A percentile compares a stretch with the other conserved stretches of the same genome.
Evolutionary conservation across 2,113 vertebrate genomes (phyloP).

Genomic region (Melierax canorus): DNA sequence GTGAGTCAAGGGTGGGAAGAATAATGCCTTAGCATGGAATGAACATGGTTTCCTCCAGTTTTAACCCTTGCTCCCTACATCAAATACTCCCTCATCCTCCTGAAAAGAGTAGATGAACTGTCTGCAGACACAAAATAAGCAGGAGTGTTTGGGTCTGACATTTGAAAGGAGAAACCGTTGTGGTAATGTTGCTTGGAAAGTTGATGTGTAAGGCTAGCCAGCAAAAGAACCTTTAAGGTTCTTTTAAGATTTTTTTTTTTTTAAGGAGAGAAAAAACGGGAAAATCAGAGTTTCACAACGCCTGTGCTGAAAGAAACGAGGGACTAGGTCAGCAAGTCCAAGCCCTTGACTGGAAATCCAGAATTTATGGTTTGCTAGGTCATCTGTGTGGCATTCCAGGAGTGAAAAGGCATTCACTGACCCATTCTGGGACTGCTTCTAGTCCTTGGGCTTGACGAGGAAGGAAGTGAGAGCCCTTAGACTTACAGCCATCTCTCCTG

Average conservation of each 20-base stretch:
- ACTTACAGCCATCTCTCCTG: not conserved
- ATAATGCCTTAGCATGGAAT: not conserved
- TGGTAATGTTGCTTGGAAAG: not conserved
- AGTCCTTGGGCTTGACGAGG: not conserved
- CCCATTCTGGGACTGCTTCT: not conserved
- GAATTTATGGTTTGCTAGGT: not conserved
- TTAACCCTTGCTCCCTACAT: not conserved
- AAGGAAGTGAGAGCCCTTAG: not conserved
- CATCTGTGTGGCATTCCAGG: not conserved
- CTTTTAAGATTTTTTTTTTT: not conserved
- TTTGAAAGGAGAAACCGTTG: not conserved
- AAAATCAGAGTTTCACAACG: not conserved
- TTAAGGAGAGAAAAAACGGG: not conserved
- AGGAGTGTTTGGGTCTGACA: not conserved
- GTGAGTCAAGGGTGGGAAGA: not conserved
- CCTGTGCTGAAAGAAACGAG: not conserved
- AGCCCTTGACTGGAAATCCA: conserved; percentile 29
- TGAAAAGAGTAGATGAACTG: not conserved
- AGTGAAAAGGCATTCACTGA: not conserved
- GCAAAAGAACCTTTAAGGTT: not conserved
- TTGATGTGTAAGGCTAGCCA: not conserved
- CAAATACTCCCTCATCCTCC: not conserved
- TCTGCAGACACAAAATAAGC: not conserved
- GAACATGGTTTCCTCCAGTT: not conserved
- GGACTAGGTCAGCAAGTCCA: not conserved